These are phyloP conservation scores for Drosophila sordidula DNA, from an alignment of 2,888 invertebrate species.

Conservation along the genomic window DNA sequence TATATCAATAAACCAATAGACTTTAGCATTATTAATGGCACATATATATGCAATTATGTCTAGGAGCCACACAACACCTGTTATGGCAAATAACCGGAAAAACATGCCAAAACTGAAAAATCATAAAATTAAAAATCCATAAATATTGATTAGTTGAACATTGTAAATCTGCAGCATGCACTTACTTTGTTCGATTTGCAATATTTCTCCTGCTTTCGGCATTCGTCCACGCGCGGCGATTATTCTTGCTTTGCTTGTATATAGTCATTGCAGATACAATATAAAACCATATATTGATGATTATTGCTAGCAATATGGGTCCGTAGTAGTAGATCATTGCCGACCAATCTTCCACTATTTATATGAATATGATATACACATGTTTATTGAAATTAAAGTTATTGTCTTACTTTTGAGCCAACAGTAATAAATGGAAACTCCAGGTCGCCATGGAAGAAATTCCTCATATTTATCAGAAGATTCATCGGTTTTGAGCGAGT, in stretches of 20 bases:
- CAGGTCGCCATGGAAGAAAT: slow-evolving; percentile 83
- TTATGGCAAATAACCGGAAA: slow-evolving; percentile 91
- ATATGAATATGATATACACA: background rate
- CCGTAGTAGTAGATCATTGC: slow-evolving; percentile 71
- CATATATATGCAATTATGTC: slow-evolving; percentile 90
- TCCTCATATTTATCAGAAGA: slow-evolving; percentile 3
- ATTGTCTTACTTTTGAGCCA: slow-evolving; percentile 86
- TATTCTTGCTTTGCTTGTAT: slow-evolving; percentile 40
- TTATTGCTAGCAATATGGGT: slow-evolving; percentile 68
- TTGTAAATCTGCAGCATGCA: background rate
- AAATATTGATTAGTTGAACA: no score
- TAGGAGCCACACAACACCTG: slow-evolving; percentile 93
- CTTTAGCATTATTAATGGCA: background rate
- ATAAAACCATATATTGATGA: slow-evolving; percentile 69
- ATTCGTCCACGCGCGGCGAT: slow-evolving; percentile 42
- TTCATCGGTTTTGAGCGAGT: no score
- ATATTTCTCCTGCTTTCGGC: background rate
- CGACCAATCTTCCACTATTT: slow-evolving; percentile 47
- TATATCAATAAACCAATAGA: background rate
- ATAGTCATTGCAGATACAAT: slow-evolving; percentile 62
- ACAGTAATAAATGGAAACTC: slow-evolving; percentile 86
- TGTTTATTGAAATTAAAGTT: background rate
- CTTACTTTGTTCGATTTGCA: slow-evolving; percentile 16
- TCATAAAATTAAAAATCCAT: no score
- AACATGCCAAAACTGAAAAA: slow-evolving; percentile 89